Conservation (phyloP, 2,113 vertebrate genomes). For the Shinisaurus crocodilurus region DNA sequence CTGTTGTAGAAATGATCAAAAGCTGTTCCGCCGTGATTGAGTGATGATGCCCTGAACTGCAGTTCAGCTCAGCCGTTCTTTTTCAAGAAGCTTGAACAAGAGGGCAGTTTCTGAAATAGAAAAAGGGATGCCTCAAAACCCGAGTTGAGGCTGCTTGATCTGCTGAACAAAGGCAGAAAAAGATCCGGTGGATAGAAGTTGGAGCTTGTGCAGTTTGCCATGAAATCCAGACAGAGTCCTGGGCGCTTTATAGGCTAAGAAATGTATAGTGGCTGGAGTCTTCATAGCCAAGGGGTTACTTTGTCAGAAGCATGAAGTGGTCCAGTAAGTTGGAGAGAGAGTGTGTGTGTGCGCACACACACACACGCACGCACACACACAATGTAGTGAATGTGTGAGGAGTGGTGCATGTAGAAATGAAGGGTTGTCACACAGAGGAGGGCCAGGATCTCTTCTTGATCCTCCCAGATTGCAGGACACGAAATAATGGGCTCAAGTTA, state of each 20-base stretch:
- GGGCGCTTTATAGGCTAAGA: background rate
- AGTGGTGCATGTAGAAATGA: too few relatives aligned
- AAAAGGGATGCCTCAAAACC: background rate
- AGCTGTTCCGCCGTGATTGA: background rate
- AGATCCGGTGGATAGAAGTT: background rate
- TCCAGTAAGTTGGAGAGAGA: background rate
- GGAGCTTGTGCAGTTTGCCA: background rate
- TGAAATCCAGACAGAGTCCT: background rate
- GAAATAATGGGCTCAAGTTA: too few relatives aligned
- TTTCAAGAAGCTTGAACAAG: background rate
- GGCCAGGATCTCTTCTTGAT: too few relatives aligned
- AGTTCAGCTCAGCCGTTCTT: background rate
- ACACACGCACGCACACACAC: too few relatives aligned
- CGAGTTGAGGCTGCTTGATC: background rate
- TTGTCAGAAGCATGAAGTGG: background rate
- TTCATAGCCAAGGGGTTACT: background rate
- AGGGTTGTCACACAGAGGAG: too few relatives aligned
- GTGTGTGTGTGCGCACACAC: too few relatives aligned
- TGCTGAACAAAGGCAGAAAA: background rate
- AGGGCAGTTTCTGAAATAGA: background rate
- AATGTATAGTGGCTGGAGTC: background rate
- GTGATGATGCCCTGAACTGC: background rate
- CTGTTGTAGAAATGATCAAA: conserved; percentile 22
- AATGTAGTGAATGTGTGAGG: background rate
- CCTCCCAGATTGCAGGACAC: too few relatives aligned